Evolutionary conservation across 2,797 vertebrate genomes (phyloP), one percentile per base, ranked within the genome.

Genomic region (Tokudaia muenninki): DNA sequence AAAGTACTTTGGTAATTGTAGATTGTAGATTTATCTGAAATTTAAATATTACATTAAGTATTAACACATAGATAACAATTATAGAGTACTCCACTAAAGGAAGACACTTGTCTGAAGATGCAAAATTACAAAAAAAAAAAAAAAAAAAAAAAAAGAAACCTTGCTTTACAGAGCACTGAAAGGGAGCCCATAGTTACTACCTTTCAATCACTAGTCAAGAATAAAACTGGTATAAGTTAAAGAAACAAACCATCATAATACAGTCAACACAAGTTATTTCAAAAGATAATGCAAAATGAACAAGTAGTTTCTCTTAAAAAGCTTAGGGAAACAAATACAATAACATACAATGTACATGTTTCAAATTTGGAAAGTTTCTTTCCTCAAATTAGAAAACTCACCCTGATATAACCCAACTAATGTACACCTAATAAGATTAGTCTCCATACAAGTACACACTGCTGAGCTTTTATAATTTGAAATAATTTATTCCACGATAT

Each of bases 21-120:
- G 63, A 67, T 74, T 96, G 80, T 94, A 75, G 47, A 88, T 96
- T 96, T 90, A 90, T 87, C 87, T 96, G 89, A 95, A 95, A 95
- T 92, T 34, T 75, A 97, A 92, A 92, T 84, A 91, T 37, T 92
- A 44, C 93, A 96, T 77, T 96, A 96, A 90, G 26, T 90, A 84
- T 80, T 67, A 95, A 55, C 47, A 96, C 2, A 13, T 61, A 93
- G 65, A 52, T 63, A 95, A 91, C 61, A 93, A 96, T 97, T 92
- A 94, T 37, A 74, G 83, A 97, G 31, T 55, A 93, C 59, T 89
- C n/a, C 21, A 59, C 34, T 41, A 90, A 93, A 94, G 57, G 26
- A 96, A 96, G 80, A 84, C 63, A 37, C 19, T 75, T 97, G 87
- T 92, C 88, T 92, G 95, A 65, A 84, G 90, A 93, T 61, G 29